Evolutionary conservation across 2,113 vertebrate species (phyloP).

Genomic region (Elgaria multicarinata): DNA sequence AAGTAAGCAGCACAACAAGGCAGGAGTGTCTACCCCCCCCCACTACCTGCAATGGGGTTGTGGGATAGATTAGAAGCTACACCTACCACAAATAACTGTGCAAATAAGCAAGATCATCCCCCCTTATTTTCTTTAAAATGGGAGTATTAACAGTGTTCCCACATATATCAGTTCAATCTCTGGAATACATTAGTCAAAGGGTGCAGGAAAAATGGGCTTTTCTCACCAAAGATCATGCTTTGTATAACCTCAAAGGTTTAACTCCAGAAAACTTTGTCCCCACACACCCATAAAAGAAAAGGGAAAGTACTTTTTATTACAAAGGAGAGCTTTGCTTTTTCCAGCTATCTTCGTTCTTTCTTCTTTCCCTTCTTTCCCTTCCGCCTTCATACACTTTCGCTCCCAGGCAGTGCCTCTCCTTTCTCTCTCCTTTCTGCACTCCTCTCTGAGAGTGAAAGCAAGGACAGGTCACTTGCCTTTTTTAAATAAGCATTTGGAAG

Average conservation of each 20-base stretch:
- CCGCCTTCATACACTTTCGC: conserved; percentile 11
- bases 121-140: not conserved
- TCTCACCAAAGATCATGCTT: not conserved
- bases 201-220: not conserved
- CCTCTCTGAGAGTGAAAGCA: conserved; percentile 70
- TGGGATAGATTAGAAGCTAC: too few relatives aligned
- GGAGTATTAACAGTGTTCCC: not conserved
- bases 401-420: conserved; percentile 35
- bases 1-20: too few relatives aligned
- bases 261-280: conserved; percentile 3
- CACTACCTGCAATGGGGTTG: too few relatives aligned
- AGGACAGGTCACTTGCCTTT: conserved; percentile 79
- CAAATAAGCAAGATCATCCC: not conserved
- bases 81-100: too few relatives aligned
- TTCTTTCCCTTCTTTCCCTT: conserved; percentile 2
- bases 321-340: conserved; percentile 34
- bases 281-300: not conserved
- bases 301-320: conserved; percentile 25
- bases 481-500: conserved; percentile 68
- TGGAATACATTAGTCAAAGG: not conserved
- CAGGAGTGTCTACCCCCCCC: too few relatives aligned
- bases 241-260: not conserved
- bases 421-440: conserved; percentile 40
- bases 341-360: not conserved
- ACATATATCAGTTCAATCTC: not conserved